Base-by-base conservation (phyloP, 2,113 vertebrate genomes). In the Crypturellus undulatus region DNA sequence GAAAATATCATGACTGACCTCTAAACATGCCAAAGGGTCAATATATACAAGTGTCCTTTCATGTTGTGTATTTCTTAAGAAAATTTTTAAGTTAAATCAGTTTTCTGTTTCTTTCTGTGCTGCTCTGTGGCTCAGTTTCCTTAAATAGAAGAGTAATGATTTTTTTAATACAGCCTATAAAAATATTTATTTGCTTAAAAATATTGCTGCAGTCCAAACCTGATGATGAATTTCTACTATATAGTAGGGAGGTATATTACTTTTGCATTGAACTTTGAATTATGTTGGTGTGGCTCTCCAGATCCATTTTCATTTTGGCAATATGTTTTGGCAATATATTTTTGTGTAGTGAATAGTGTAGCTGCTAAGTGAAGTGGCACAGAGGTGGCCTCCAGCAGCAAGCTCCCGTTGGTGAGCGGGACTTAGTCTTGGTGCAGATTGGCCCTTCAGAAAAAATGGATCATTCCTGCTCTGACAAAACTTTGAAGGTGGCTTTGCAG, bases 161-260 rank as follows among this genome's bases (percentile, higher is more conserved):
- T 80, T 93, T 59, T 79, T 79, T 9, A 65, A 67, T 32, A 72
- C 9, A 43, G 42, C 62, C 25, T 11, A 59, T 84, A 81, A 93
- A 91, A 86, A 91, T 52, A 60, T 5, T 54, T 22, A 49, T 93
- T 92, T 93, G 64, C 58, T 87, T 79, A 40, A 36, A 89, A 94
- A 69, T 88, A 64, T 71, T 92, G 83, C 92, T 91, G 87, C 95
- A 96, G 92, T 90, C 51, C 19, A 94, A 92, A 62, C 69, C 15
- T 36, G 78, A n/a, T 28, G 49, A 94, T 90, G 89, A 90, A 88
- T 89, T 97, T 64, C 67, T 64, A n/a, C 24, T 77, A 2, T 43
- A 3, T 10, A 28, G 42, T 43, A 59, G 30, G 11, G 62, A 45
- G 34, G 2, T 59, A 6, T 77, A 25, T 36, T 38, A n/a, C 3